These are phyloP conservation scores for Oikopleura albicans DNA, from an alignment of 23 tunicate species.

Conservation along the genomic window DNA sequence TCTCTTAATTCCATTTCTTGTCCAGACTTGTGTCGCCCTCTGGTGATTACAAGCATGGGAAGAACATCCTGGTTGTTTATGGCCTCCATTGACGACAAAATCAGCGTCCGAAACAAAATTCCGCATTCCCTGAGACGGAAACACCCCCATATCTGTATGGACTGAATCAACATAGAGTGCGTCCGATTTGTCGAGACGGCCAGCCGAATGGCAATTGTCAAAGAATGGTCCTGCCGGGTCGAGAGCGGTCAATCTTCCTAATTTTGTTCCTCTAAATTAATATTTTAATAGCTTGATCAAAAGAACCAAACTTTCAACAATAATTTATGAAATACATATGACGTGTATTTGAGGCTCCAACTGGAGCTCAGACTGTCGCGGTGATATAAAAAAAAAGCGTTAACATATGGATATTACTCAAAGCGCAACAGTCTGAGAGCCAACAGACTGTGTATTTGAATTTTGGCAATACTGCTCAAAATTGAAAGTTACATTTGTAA, in stretches of 20 bases:
- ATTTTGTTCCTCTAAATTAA: background rate
- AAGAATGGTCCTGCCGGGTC: background rate
- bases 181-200: background rate
- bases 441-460: no score
- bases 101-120: background rate
- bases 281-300: background rate
- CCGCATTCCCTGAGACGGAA: background rate
- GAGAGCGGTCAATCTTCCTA: background rate
- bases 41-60: background rate
- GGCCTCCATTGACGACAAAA: background rate
- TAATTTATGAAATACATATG: no score
- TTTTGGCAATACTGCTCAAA: no score
- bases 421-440: no score
- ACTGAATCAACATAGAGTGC: background rate
- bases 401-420: no score
- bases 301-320: no score
- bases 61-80: background rate
- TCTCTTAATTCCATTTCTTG: no score
- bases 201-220: background rate
- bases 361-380: no score
- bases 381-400: no score
- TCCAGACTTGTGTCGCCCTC: background rate
- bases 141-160: background rate
- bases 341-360: no score
- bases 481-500: no score